Conservation (phyloP, 1,140 invertebrate species). For the Anastatus disparis region DNA sequence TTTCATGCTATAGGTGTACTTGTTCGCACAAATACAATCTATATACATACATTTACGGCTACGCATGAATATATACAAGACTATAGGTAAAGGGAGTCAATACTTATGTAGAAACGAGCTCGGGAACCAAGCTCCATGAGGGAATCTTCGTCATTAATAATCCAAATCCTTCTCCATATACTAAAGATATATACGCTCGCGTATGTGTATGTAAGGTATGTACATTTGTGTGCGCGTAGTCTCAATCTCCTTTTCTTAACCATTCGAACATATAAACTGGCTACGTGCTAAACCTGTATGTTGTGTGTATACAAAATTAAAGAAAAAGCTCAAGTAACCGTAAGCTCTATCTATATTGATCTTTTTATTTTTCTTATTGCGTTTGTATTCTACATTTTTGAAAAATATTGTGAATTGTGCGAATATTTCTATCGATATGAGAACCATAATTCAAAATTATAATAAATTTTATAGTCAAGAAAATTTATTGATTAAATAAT, state of each 20-base stretch:
- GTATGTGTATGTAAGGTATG: background rate
- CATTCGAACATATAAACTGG: slow-evolving; percentile 4
- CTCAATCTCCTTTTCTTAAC: slow-evolving; percentile 18
- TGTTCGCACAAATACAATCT: slow-evolving; percentile 10
- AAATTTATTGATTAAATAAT: too few relatives aligned
- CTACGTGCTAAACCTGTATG: background rate
- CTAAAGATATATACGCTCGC: slow-evolving; percentile 31
- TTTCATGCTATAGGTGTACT: slow-evolving; percentile 11
- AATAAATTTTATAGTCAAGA: too few relatives aligned
- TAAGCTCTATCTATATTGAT: too few relatives aligned
- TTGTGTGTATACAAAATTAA: background rate
- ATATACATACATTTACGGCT: background rate
- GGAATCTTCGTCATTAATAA: slow-evolving; percentile 41
- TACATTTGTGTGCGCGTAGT: background rate
- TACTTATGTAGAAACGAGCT: slow-evolving; percentile 38
- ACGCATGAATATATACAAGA: background rate
- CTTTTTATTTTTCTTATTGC: too few relatives aligned
- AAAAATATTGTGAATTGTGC: too few relatives aligned
- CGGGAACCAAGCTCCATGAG: slow-evolving; percentile 16
- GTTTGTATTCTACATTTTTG: too few relatives aligned
- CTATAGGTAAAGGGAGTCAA: slow-evolving; percentile 35
- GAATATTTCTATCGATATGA: too few relatives aligned
- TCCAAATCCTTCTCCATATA: slow-evolving; percentile 43
- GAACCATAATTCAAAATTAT: too few relatives aligned
- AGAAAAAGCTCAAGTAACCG: too few relatives aligned